Evolutionary conservation across 2,888 invertebrate species (phyloP).

Genomic region (Amaurobius ferox): DNA sequence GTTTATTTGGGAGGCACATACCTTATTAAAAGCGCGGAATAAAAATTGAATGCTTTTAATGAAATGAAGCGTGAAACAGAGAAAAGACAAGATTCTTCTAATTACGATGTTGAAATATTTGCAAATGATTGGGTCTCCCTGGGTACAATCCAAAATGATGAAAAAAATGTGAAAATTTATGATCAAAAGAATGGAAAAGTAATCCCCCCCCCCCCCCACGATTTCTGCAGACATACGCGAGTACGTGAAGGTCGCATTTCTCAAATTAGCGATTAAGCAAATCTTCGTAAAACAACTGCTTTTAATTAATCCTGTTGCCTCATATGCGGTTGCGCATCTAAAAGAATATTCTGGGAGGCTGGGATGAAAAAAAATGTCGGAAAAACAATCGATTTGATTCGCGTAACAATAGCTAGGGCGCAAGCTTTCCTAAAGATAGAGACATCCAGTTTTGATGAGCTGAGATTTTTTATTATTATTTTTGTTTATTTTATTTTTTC

Average conservation of each 20-base stretch:
- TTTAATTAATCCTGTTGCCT: conserved; percentile 70
- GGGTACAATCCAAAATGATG: conserved; percentile 30
- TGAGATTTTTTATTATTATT: conserved; percentile 37
- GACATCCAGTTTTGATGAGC: conserved; percentile 67
- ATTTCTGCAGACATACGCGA: conserved; percentile 30
- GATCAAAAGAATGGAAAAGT: conserved; percentile 42
- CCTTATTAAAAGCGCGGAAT: not conserved
- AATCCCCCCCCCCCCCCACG: too few relatives aligned
- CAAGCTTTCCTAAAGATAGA: conserved; percentile 35
- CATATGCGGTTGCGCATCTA: conserved; percentile 61
- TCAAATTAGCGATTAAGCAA: conserved; percentile 67
- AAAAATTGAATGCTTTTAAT: conserved; percentile 59
- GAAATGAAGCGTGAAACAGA: conserved; percentile 64
- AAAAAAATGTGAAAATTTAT: conserved; percentile 69
- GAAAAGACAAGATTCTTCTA: conserved; percentile 63
- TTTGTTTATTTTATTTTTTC: not conserved
- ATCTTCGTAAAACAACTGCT: conserved; percentile 65
- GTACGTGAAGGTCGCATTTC: conserved; percentile 59
- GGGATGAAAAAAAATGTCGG: conserved; percentile 31
- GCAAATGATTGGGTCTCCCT: conserved; percentile 61
- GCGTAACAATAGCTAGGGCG: conserved; percentile 40
- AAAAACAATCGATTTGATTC: conserved; percentile 31
- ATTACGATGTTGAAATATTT: conserved; percentile 67
- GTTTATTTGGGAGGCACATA: not conserved
- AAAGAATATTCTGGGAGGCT: conserved; percentile 52